A percentile compares a stretch with the other conserved stretches of the same genome.
phyloP scores from a whole-genome alignment of 2,888 invertebrate species.

The Tromatobia lineatoria region DNA sequence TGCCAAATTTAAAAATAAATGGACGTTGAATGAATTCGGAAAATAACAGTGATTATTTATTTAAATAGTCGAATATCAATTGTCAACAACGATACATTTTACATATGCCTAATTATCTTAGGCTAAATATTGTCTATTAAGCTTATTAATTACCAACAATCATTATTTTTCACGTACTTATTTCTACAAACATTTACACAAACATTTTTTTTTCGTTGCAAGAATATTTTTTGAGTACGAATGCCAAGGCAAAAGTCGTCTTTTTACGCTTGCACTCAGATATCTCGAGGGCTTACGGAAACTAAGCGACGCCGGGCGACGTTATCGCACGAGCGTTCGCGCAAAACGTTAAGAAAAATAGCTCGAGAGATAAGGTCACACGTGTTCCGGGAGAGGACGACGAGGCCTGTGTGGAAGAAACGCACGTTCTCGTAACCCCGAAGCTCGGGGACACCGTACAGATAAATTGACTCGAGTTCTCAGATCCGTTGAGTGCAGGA shows the following conservation, averaged over 20 bases:
- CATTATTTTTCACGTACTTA: not conserved
- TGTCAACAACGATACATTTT: no score
- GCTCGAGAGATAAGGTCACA: slow-evolving; percentile 76
- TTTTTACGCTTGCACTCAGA: not conserved
- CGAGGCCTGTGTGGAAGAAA: slow-evolving; percentile 40
- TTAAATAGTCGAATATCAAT: no score
- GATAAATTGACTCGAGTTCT: slow-evolving; percentile 22
- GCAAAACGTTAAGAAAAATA: slow-evolving; percentile 71
- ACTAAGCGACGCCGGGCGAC: slow-evolving; percentile 55
- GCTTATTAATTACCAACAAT: no score
- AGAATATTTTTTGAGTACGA: not conserved
- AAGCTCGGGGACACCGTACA: slow-evolving; percentile 20
- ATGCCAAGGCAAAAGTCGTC: not conserved
- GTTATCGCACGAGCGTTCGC: slow-evolving; percentile 57
- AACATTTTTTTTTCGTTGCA: not conserved
- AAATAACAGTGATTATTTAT: no score
- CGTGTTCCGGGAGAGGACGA: slow-evolving; percentile 73
- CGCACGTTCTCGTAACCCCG: slow-evolving; percentile 15
- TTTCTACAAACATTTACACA: not conserved
- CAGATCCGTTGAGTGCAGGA: slow-evolving; percentile 40
- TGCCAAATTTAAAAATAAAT: no score
- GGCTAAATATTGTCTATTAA: no score
- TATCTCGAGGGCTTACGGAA: slow-evolving; percentile 29
- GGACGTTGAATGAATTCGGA: no score
- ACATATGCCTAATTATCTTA: no score